Base-by-base conservation (phyloP, 2,888 invertebrate genomes). In the Drosophila stalkeri region DNA sequence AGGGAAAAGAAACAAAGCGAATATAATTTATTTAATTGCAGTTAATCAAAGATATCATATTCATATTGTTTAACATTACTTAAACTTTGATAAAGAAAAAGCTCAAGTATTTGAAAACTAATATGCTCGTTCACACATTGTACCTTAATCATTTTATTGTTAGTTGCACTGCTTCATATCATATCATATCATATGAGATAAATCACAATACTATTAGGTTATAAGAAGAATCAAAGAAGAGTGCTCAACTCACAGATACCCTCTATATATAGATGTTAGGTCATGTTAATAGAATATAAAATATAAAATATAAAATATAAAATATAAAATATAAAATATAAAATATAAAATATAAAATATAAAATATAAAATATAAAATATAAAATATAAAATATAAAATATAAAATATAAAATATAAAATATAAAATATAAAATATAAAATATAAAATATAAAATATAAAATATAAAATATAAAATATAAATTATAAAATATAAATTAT, bases 101-200 rank as follows among this genome's bases (percentile, higher is more conserved):
- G n/a, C 11, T 0, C 1, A 11, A n/a, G n/a, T n/a, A 49, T 12
- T 6, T n/a, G 1, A 31, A 64, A 56, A 5, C 20, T 16, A 56
- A 56, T 43, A 54, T 54, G 3, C 54, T n/a, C 54, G n/a, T 23
- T 54, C 39, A 12, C 39, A 23, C 9, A 3, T 1, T 54, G 23
- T 5, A 1, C 2, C 6, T 20, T 5, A 27, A 54, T 54, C 37
- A 54, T 54, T 16, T 54, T 54, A 54, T 54, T 54, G 54, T 54
- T 54, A 39, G 54, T 54, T 54, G 54, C 39, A 39, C 6, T 23
- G 23, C 2, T 27, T 23, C 11, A 23, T 37, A 54, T 14, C 27
- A 27, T 6, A 27, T 39, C 4, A 39, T 54, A 54, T 54, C 35
- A 23, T n/a, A 39, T 9, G 11, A 5, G 4, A 27, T n/a, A 39